These are phyloP conservation scores for Chromis chromis DNA, from an alignment of 2,797 vertebrate species.

Conservation along the genomic window DNA sequence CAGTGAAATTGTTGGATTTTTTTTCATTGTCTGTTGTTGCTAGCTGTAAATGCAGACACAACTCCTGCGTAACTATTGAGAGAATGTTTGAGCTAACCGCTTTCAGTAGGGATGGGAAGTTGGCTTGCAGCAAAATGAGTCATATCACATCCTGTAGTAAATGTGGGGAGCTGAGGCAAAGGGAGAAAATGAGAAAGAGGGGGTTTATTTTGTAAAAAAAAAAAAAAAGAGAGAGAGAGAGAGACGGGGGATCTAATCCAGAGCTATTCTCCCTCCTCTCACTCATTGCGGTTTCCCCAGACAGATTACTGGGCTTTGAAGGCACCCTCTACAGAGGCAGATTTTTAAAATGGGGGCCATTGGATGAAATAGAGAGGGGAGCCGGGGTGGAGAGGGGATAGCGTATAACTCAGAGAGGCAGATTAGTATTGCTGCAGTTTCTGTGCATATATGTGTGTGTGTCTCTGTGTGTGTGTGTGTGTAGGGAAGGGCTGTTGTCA, in stretches of 20 bases:
- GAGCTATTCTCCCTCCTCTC: conserved; percentile 53
- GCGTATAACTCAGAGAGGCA: conserved; percentile 54
- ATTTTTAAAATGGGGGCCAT: conserved; percentile 65
- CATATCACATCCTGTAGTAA: conserved; percentile 20
- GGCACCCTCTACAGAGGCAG: conserved; percentile 62
- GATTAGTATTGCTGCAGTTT: conserved; percentile 59
- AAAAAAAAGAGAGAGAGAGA: neutral
- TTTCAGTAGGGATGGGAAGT: neutral
- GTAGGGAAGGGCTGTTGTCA: conserved; percentile 24
- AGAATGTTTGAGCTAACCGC: conserved; percentile 5
- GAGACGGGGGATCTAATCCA: conserved; percentile 64
- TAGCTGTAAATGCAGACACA: conserved; percentile 1
- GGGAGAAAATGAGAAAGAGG: conserved; percentile 41
- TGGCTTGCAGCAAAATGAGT: conserved; percentile 44
- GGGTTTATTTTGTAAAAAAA: conserved; percentile 40
- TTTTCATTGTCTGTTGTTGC: neutral
- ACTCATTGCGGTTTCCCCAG: conserved; percentile 66
- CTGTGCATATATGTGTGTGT: conserved; percentile 22
- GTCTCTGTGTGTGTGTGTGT: conserved; percentile 22
- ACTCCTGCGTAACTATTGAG: neutral
- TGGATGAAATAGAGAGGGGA: conserved; percentile 55
- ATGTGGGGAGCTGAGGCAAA: conserved; percentile 45
- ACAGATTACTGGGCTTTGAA: conserved; percentile 78
- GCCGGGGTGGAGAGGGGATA: conserved; percentile 28
- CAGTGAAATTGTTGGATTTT: neutral